phyloP scores from a whole-genome alignment of 2,888 invertebrate genomes.

The Mimas tiliae region DNA sequence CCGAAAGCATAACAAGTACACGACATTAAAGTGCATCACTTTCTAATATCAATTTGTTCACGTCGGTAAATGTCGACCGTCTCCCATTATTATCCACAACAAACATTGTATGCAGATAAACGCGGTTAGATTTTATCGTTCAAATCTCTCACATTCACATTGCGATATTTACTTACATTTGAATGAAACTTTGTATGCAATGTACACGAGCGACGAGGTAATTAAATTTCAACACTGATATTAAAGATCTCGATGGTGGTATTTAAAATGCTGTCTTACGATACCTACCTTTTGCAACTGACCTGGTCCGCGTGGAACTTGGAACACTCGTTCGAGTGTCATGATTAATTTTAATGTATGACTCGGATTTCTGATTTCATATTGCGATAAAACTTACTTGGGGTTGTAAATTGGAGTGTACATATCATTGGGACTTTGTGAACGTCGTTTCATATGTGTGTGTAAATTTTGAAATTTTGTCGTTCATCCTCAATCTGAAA shows the following conservation, averaged over 20 bases:
- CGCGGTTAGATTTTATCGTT: conserved; percentile 18
- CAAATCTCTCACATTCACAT: conserved; percentile 20
- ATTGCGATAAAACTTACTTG: neutral
- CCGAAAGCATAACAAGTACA: neutral
- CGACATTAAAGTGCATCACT: neutral
- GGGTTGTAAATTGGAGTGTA: neutral
- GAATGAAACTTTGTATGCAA: conserved; percentile 26
- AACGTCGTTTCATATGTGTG: neutral
- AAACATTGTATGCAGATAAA: conserved; percentile 22
- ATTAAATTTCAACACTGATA: conserved; percentile 20
- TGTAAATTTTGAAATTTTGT: neutral
- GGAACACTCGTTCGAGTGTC: neutral
- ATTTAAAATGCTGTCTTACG: conserved; percentile 7
- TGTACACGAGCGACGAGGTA: conserved; percentile 5
- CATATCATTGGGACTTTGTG: neutral
- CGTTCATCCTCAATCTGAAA: neutral
- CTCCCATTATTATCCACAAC: neutral
- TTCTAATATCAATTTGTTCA: conserved; percentile 17
- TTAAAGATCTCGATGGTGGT: conserved; percentile 6
- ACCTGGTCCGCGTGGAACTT: neutral
- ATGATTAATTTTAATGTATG: neutral
- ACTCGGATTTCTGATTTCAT: neutral
- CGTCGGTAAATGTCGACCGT: conserved; percentile 8
- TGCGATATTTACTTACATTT: conserved; percentile 24
- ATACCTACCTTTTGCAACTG: neutral